These are phyloP conservation scores for Coccyzus lansbergi DNA, from an alignment of 2,797 vertebrate genomes.

Conservation along the genomic window DNA sequence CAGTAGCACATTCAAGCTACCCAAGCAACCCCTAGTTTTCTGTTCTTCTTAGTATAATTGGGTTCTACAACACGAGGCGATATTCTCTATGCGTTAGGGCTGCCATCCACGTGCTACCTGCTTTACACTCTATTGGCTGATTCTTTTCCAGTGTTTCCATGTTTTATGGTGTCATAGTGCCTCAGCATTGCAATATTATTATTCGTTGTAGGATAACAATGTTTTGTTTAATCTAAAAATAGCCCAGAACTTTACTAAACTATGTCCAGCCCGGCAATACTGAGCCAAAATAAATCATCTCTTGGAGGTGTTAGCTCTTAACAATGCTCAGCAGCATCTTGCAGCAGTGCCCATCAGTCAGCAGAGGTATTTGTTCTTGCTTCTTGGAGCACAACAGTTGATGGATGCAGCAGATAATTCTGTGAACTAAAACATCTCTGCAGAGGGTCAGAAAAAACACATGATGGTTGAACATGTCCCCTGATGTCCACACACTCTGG, in stretches of 20 bases:
- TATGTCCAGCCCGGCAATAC: neutral
- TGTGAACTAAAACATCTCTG: neutral
- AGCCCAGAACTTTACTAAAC: neutral
- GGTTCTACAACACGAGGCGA: neutral
- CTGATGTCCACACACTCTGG: neutral
- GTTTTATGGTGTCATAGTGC: neutral
- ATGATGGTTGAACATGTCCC: neutral
- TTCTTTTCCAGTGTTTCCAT: neutral
- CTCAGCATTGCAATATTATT: neutral
- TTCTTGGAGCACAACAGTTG: neutral
- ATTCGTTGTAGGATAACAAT: constrained; percentile 17
- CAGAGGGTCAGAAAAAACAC: neutral
- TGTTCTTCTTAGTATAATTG: neutral
- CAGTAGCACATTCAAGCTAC: constrained; percentile 12
- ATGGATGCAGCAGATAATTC: neutral
- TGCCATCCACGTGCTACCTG: neutral
- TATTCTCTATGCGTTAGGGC: neutral
- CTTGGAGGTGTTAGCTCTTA: neutral
- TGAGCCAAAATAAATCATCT: constrained; percentile 21
- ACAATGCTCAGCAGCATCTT: neutral
- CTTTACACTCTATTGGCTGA: neutral
- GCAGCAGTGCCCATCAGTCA: constrained; percentile 25
- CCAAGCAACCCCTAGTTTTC: constrained; percentile 40
- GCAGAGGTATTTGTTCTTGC: neutral
- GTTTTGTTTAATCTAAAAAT: constrained; percentile 53